Base-by-base conservation (phyloP, 2,888 invertebrate genomes). In the Blera fallax region DNA sequence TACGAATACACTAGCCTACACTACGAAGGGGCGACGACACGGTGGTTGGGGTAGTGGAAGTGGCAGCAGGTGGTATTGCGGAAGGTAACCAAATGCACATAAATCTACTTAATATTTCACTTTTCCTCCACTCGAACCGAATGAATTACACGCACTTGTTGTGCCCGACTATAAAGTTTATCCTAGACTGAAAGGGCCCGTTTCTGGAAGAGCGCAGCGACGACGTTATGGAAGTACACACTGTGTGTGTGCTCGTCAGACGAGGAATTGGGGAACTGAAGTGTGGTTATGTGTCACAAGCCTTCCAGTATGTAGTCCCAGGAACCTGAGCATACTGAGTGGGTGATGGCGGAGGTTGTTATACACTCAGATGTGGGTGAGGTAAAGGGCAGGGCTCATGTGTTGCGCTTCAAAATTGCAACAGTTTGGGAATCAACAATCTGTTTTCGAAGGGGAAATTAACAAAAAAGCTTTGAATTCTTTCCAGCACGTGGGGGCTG, bases 151-250 rank as follows among this genome's bases (percentile, higher is more conserved):
- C 90, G 90, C 91, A 92, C 91, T 91, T 92, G 92, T 92, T 92
- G 92, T 92, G 92, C 90, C 90, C 90, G 91, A 90, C 90, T 89
- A 90, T 92, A 91, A 91, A 91, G 91, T 91, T 91, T 91, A 91
- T 91, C 91, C 91, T 91, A 91, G 91, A 92, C 92, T 92, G 91
- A 91, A 89, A 89, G 89, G 88, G 88, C 88, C 89, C 88, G 88
- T 88, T 89, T 88, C 90, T 91, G 91, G 91, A 91, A 91, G 76
- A 80, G 79, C 65, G 45, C 65, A 80, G 34, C 74, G 34, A 69
- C 67, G 56, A 81, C 76, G 67, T 72, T 80, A 72, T 81, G 81
- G 72, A 81, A 81, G 43, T 37, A 69, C 52, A 65, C 52, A 50
- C 40, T 76, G 52, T 64, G 48, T 64, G 40, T 79, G 72, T 79